Evolutionary conservation across 1,140 invertebrate species (phyloP), one percentile per base, ranked within the genome.

Genomic region (Ceratitis capitata): DNA sequence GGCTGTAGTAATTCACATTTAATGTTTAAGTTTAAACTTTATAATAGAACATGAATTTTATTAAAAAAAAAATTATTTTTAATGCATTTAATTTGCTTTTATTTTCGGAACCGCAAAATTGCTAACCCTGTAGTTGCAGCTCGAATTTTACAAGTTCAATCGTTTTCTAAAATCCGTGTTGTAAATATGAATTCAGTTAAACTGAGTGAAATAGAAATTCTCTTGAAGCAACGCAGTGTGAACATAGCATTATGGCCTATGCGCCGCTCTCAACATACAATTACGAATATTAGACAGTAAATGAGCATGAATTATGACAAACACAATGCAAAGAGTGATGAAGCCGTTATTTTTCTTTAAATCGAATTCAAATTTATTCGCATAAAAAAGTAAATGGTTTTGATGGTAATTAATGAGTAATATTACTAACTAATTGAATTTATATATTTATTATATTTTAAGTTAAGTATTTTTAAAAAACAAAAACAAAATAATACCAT

Each of bases 361-460:
- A 78, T 45, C 32, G 19, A 78, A 78, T 45, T 45, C 45, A n/a
- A 26, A 45, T 45, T 78, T 45, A 78, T 78, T 78, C 69, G 23
- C 6, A 78, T 78, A 78, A 78, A 45, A 78, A 78, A 45, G 19
- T 19, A 23, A 45, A 42, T 78, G 39, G n/a, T 78, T 78, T 78
- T 45, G 10, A 78, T 78, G 39, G 45, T 32, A 78, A 26, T 14
- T 12, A 78, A 78, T 10, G 69, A 6, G 26, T 78, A 42, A 35
- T n/a, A n/a, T 39, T 78, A 78, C 69, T 23, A 45, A 47, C 69
- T 78, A 78, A 78, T 16, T 64, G 23, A 74, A 61, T 12, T 29
- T 69, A 39, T 69, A 32, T 45, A 78, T 45, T 19, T 45, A n/a
- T 26, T n/a, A 26, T 7, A 61, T 29, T 26, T 61, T 26, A 61